These are phyloP conservation scores for Microtus californicus DNA, from an alignment of 2,797 vertebrate genomes.

Conservation along the genomic window DNA sequence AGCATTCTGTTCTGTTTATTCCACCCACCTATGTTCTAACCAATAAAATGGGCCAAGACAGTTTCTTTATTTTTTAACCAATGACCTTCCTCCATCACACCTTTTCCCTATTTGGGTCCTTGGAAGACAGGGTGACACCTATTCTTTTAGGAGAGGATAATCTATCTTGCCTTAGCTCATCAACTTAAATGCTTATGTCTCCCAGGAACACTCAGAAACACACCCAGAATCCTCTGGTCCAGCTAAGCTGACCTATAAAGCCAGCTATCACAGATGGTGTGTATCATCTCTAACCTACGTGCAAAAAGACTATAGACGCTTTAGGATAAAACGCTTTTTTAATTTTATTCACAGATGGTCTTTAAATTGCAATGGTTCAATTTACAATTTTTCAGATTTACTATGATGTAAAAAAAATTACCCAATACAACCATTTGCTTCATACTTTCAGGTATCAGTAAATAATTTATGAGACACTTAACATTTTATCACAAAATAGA, in stretches of 20 bases:
- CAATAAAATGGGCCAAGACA: too few relatives aligned
- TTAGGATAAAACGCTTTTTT: neutral
- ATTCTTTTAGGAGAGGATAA: too few relatives aligned
- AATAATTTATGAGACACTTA: neutral
- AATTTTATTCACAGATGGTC: neutral
- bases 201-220: neutral
- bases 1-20: too few relatives aligned
- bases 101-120: neutral
- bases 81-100: too few relatives aligned
- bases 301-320: neutral
- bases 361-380: neutral
- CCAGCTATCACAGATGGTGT: neutral
- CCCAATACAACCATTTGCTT: neutral
- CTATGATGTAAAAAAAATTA: neutral
- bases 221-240: neutral
- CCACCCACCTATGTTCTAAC: too few relatives aligned
- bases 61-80: too few relatives aligned
- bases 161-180: neutral
- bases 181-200: neutral
- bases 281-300: neutral
- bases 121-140: neutral
- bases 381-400: neutral
- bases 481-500: neutral
- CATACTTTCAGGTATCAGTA: neutral
- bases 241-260: neutral